Evolutionary conservation across 2,888 invertebrate genomes (phyloP).

Genomic region (Apotomis capreana): DNA sequence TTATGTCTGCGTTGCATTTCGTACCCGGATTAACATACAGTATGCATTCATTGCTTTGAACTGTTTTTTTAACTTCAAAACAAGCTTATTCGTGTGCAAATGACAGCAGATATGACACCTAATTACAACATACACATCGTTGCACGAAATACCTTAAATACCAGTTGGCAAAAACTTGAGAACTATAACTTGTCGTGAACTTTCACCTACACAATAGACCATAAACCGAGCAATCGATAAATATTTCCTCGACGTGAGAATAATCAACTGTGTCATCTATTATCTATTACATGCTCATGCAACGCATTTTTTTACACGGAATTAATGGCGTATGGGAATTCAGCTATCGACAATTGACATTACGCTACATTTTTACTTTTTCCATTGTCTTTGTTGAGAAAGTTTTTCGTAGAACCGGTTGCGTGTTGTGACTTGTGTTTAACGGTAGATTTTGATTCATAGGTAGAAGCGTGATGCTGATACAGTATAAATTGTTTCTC

Average conservation of each 20-base stretch:
- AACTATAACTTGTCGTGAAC: constrained; percentile 55
- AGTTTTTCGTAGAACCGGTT: constrained; percentile 43
- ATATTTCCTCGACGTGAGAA: constrained; percentile 61
- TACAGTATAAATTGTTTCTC: constrained; percentile 47
- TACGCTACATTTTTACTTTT: constrained; percentile 45
- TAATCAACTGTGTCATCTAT: constrained; percentile 59
- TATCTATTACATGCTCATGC: constrained; percentile 51
- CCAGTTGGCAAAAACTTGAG: constrained; percentile 35
- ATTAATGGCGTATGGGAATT: constrained; percentile 50
- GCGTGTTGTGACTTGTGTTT: constrained; percentile 48
- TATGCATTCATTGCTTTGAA: constrained; percentile 22
- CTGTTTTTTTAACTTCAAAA: constrained; percentile 26
- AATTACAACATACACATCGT: constrained; percentile 21
- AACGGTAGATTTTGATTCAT: constrained; percentile 46
- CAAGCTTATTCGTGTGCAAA: constrained; percentile 12
- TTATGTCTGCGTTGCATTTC: neutral
- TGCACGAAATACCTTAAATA: constrained; percentile 7
- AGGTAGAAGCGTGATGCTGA: constrained; percentile 44
- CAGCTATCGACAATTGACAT: constrained; percentile 46
- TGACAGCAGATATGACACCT: constrained; percentile 25
- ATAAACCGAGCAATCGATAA: constrained; percentile 47
- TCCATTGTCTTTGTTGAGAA: constrained; percentile 40
- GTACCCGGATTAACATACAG: constrained; percentile 21
- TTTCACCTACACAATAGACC: constrained; percentile 75
- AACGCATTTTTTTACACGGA: constrained; percentile 49